These are phyloP conservation scores for Helogale parvula DNA, from an alignment of 2,113 vertebrate genomes.

Conservation along the genomic window DNA sequence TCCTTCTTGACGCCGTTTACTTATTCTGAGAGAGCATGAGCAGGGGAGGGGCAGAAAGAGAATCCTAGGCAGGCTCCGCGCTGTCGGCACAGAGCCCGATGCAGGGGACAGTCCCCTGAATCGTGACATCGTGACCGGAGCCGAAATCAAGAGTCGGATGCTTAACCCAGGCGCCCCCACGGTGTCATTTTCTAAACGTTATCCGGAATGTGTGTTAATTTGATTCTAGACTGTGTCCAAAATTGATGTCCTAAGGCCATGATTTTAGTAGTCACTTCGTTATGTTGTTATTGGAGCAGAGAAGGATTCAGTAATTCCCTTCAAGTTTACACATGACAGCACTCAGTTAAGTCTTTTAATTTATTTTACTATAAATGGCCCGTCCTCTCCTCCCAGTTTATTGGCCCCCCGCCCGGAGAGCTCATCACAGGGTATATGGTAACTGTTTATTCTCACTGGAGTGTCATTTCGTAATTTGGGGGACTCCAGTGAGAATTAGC, in stretches of 20 bases:
- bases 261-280: neutral
- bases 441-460: neutral
- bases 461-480: neutral
- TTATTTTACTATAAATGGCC: neutral
- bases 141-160: no score
- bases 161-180: no score
- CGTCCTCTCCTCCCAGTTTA: neutral
- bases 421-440: neutral
- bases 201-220: neutral
- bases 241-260: neutral
- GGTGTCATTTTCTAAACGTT: neutral
- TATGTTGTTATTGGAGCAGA: neutral
- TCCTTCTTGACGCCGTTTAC: no score
- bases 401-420: neutral
- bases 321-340: neutral
- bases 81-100: no score
- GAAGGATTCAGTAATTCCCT: neutral
- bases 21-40: no score
- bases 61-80: no score
- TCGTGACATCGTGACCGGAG: no score
- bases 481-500: conserved; percentile 29
- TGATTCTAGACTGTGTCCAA: neutral
- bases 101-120: no score
- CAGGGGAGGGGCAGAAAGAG: no score
- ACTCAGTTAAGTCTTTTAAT: neutral